Conservation (phyloP, 2,113 vertebrate species). For the Ceratotherium simum region DNA sequence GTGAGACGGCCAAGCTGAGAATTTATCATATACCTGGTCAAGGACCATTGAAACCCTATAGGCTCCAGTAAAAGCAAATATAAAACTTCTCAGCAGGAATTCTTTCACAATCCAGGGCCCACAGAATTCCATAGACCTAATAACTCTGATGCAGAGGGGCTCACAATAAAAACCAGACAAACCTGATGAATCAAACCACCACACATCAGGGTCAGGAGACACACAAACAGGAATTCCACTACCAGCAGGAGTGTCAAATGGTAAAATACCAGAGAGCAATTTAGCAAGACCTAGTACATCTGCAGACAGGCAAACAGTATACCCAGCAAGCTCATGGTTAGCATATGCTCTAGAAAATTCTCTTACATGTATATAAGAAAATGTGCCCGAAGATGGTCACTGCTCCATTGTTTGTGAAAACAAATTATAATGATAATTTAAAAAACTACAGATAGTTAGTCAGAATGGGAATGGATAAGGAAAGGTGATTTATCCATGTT, state of each 20-base stretch:
- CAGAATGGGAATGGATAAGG: constrained; percentile 7
- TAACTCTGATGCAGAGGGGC: constrained; percentile 14
- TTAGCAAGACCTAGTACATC: not conserved
- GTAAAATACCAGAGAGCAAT: not conserved
- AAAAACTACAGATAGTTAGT: constrained; percentile 18
- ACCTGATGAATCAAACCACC: constrained; percentile 66
- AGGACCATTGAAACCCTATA: constrained; percentile 66
- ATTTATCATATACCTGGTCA: constrained; percentile 71
- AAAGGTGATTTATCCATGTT: constrained; percentile 63
- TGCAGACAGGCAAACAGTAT: not conserved
- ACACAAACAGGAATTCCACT: not conserved
- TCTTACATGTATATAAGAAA: not conserved
- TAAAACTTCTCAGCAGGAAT: constrained; percentile 62
- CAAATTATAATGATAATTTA: constrained; percentile 46
- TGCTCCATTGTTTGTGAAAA: constrained; percentile 26
- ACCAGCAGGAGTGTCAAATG: not conserved
- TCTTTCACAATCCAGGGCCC: constrained; percentile 15
- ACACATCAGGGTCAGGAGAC: constrained; percentile 41
- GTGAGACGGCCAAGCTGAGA: constrained; percentile 43
- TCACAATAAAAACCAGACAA: constrained; percentile 62
- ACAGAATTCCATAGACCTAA: constrained; percentile 35
- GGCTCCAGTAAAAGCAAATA: constrained; percentile 42
- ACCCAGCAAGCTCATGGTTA: not conserved
- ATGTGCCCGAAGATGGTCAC: not conserved
- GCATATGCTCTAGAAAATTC: not conserved